Conservation (phyloP, 2,113 vertebrate genomes). For the Phasianus colchicus region DNA sequence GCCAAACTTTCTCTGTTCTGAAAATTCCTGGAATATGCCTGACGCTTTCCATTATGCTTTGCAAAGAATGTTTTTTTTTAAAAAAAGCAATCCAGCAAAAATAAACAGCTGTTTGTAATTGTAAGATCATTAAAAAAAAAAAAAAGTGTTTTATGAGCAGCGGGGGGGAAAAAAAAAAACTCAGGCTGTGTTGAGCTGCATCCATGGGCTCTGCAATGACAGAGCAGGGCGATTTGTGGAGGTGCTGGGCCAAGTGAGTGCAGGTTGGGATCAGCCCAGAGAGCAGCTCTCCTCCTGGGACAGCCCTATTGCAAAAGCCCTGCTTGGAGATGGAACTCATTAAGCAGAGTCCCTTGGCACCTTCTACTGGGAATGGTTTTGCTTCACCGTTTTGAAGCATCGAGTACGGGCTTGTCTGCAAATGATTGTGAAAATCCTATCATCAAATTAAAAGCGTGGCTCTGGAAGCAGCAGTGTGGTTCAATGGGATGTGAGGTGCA, state of each 20-base stretch:
- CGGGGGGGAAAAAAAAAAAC: background rate
- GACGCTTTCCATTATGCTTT: background rate
- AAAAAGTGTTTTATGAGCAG: background rate
- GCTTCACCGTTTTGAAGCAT: background rate
- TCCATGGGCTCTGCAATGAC: rapidly evolving
- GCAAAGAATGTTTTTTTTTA: background rate
- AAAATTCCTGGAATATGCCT: slow-evolving; percentile 16
- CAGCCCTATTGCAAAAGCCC: background rate
- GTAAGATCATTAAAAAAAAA: background rate
- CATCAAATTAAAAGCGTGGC: background rate
- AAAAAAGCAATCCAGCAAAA: background rate
- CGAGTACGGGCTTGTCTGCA: background rate
- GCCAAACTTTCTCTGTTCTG: background rate
- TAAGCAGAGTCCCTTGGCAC: background rate
- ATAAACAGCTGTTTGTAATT: background rate
- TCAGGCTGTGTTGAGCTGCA: background rate
- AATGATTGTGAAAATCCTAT: background rate
- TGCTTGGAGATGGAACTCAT: background rate
- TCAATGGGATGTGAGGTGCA: background rate
- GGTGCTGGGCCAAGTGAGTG: background rate
- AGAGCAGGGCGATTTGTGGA: background rate
- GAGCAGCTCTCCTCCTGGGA: background rate
- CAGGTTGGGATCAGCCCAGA: background rate
- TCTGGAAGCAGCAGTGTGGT: background rate
- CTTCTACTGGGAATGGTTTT: background rate